phyloP scores from a whole-genome alignment of 2,888 invertebrate genomes.

The Macroteleia sp. region DNA sequence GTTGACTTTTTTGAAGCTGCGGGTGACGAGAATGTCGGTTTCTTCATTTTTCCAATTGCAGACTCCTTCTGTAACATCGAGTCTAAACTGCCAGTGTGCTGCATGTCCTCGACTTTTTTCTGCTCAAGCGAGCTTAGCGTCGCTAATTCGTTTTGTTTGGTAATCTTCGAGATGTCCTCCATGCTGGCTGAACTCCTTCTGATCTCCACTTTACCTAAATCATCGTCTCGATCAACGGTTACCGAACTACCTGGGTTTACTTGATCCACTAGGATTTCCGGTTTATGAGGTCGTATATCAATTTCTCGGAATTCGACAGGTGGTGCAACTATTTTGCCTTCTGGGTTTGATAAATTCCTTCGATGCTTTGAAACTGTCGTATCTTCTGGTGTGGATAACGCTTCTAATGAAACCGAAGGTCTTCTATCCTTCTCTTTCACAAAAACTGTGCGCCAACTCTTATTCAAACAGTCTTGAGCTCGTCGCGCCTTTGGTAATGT shows the following conservation, averaged over 20 bases:
- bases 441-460: conserved; percentile 80
- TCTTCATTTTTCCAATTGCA: conserved; percentile 68
- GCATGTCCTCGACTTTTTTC: conserved; percentile 74
- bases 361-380: conserved; percentile 72
- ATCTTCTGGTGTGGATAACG: conserved; percentile 70
- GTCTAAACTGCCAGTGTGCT: conserved; percentile 80
- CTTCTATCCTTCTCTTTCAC: conserved; percentile 77
- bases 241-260: conserved; percentile 70
- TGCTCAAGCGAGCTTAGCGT: conserved; percentile 75
- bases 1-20: conserved; percentile 77
- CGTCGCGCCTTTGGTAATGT: conserved; percentile 80
- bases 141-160: conserved; percentile 76
- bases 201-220: conserved; percentile 78
- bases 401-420: conserved; percentile 80
- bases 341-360: conserved; percentile 79
- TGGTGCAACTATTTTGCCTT: conserved; percentile 70
- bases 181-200: conserved; percentile 81
- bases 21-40: conserved; percentile 72
- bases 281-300: conserved; percentile 72
- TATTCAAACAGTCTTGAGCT: conserved; percentile 78
- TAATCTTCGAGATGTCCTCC: conserved; percentile 82
- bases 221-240: conserved; percentile 65
- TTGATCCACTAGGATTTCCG: conserved; percentile 76
- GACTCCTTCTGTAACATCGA: conserved; percentile 80
- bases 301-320: conserved; percentile 75